Evolutionary conservation across 2,888 invertebrate species (phyloP).

Genomic region (Chrysolina haemoptera): DNA sequence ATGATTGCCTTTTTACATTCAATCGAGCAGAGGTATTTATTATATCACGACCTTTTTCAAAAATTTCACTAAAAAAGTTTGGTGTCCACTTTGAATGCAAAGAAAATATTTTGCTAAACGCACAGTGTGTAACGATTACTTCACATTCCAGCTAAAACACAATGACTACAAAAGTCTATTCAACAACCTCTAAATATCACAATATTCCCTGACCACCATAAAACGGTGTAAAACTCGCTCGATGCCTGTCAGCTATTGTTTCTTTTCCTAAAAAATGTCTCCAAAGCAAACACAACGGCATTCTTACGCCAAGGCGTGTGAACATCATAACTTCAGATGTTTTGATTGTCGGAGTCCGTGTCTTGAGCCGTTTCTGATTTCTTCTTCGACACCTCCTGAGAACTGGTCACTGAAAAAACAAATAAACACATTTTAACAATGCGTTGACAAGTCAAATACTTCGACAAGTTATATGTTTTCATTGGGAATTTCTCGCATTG

Average conservation of each 20-base stretch:
- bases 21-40: too few relatives aligned
- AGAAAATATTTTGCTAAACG: too few relatives aligned
- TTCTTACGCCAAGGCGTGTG: constrained; percentile 56
- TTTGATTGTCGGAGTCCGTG: constrained; percentile 56
- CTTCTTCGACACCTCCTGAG: constrained; percentile 57
- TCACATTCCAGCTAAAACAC: too few relatives aligned
- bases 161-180: too few relatives aligned
- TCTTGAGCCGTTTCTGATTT: constrained; percentile 52
- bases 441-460: constrained; percentile 41
- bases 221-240: constrained; percentile 4
- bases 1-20: too few relatives aligned
- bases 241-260: constrained; percentile 6
- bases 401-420: constrained; percentile 53
- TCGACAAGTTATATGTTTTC: constrained; percentile 31
- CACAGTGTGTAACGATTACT: too few relatives aligned
- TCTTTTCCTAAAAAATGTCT: constrained; percentile 27
- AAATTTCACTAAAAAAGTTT: too few relatives aligned
- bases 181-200: background rate
- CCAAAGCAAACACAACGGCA: constrained; percentile 44
- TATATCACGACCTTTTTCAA: too few relatives aligned
- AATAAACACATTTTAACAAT: constrained; percentile 56
- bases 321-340: constrained; percentile 46
- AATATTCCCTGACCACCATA: background rate
- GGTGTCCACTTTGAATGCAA: too few relatives aligned
- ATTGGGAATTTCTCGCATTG: constrained; percentile 34